Base-by-base conservation (phyloP, 1,140 invertebrate genomes). In the Atopsyche davidsoni region DNA sequence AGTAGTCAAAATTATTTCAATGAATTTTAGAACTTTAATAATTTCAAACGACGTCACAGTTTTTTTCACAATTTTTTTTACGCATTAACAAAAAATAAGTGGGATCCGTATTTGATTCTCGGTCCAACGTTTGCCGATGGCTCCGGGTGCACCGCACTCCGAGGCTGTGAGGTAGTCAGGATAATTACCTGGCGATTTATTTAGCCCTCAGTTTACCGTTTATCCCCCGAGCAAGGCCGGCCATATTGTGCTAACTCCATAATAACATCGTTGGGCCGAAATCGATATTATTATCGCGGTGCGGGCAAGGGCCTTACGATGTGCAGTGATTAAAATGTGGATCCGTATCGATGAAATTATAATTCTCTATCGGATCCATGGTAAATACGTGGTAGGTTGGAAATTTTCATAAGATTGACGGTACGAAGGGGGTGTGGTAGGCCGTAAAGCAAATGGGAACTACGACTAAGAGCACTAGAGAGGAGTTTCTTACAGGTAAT, bases 201-300 rank as follows among this genome's bases (percentile, higher is more conserved):
- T 53, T 21, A 35, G 17, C 14, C 14, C 16, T n/a, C 32, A 35
- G 36, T 47, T 53, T 41, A 46, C 44, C 38, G 43, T 41, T 53
- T 22, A 28, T 21, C 50, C 21, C n/a, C 50, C 4, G 50, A 11
- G 14, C 21, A 14, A 13, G 47, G 43, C 11, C 16, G n/a, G 10
- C 31, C 34, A 49, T 31, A 50, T 51, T 56, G 48, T 47, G 54
- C 43, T 56, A 56, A 51, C 54, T 43, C 40, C 40, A 40, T 51
- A 51, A 51, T 56, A 51, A 51, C 54, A 48, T 38, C 48, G 39
- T 38, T 35, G 38, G 24, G 17, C 13, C 17, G 36, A 31, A 35
- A 56, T 50, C 45, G 54, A 39, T 51, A 51, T 51, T 49, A 46
- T 47, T 51, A 51, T 56, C 46, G 45, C 38, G 36, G 17, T 31